These are phyloP conservation scores for Pempheris klunzingeri DNA, from an alignment of 2,797 vertebrate genomes.

Conservation along the genomic window DNA sequence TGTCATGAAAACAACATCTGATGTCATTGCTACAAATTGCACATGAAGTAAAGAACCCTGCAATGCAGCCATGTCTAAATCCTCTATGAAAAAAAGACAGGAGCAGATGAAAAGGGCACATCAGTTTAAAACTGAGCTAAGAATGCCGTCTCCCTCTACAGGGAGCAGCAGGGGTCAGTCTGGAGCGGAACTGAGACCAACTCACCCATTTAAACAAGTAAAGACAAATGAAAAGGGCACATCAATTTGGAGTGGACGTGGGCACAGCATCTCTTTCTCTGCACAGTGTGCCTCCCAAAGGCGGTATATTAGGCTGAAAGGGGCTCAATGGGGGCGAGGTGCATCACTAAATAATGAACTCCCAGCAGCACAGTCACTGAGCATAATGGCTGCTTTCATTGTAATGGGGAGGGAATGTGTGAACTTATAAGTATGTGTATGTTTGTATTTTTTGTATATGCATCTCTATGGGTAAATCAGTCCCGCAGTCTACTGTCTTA, in stretches of 20 bases:
- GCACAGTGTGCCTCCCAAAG: constrained; percentile 49
- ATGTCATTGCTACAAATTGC: constrained; percentile 12
- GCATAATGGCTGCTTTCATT: constrained; percentile 70
- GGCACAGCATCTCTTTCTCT: constrained; percentile 59
- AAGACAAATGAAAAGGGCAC: constrained; percentile 77
- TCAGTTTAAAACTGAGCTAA: constrained; percentile 60
- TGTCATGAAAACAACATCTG: constrained; percentile 1
- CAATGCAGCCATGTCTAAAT: constrained; percentile 39
- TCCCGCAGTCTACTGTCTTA: not conserved
- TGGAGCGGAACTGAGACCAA: constrained; percentile 57
- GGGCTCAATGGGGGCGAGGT: constrained; percentile 54
- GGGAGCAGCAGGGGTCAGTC: constrained; percentile 73
- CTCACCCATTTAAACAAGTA: constrained; percentile 66
- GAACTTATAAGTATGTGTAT: constrained; percentile 4
- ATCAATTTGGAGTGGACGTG: constrained; percentile 68
- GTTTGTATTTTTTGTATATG: constrained; percentile 22
- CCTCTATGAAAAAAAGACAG: constrained; percentile 18
- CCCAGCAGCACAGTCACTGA: constrained; percentile 69
- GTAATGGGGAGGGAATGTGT: constrained; percentile 27
- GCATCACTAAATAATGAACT: constrained; percentile 78
- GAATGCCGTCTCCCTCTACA: constrained; percentile 59
- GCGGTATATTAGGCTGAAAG: constrained; percentile 57
- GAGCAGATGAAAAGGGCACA: constrained; percentile 66
- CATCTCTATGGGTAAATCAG: constrained; percentile 5
- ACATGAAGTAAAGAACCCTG: constrained; percentile 8